phyloP scores from a whole-genome alignment of 2,888 invertebrate species.

The Leptinotarsa haldemani region DNA sequence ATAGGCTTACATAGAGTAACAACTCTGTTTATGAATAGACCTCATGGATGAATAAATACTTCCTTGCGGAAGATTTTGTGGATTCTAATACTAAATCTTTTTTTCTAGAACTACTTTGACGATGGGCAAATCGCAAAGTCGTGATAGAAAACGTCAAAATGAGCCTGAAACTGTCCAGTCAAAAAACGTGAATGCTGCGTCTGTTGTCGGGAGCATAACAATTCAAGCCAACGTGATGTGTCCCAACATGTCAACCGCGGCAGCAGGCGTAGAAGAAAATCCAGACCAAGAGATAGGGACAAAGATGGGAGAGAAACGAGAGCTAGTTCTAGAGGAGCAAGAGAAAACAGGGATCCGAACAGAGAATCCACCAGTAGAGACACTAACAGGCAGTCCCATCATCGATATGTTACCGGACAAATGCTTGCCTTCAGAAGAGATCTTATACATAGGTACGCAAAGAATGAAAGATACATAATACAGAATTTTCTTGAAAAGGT shows the following conservation, averaged over 20 bases:
- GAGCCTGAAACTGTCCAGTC: slow-evolving; percentile 54
- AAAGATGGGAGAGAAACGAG: slow-evolving; percentile 35
- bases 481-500: no score
- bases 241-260: slow-evolving; percentile 59
- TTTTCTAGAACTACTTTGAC: slow-evolving; percentile 26
- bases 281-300: slow-evolving; percentile 46
- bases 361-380: slow-evolving; percentile 25
- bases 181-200: slow-evolving; percentile 84
- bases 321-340: slow-evolving; percentile 34
- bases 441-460: slow-evolving; percentile 56
- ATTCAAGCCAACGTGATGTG: slow-evolving; percentile 47
- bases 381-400: slow-evolving; percentile 25
- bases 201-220: slow-evolving; percentile 71
- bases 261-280: slow-evolving; percentile 61
- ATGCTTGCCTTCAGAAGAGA: slow-evolving; percentile 62
- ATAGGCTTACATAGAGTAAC: no score
- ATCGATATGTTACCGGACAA: slow-evolving; percentile 61
- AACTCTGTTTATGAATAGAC: no score
- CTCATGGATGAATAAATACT: no score
- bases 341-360: slow-evolving; percentile 47
- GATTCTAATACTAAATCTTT: no score
- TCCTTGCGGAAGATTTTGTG: no score
- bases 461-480: no score
- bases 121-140: slow-evolving; percentile 33
- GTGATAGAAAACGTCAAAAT: background rate